Percentiles rank a stretch among this genome's conserved stretches.
Conservation (phyloP, 2,797 vertebrate species). For the Decapterus maruadsi region DNA sequence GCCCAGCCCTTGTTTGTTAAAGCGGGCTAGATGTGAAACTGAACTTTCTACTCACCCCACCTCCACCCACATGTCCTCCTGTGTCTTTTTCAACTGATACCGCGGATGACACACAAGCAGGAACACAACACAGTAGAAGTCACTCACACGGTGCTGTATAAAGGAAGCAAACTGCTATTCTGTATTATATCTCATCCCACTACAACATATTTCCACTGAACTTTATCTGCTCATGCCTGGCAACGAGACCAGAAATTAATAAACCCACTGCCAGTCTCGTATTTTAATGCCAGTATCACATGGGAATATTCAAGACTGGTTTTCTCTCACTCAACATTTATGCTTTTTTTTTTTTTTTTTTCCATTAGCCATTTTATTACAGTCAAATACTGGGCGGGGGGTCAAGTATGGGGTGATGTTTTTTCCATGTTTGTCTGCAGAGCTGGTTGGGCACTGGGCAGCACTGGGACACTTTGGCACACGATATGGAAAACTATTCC, state of each 20-base stretch:
- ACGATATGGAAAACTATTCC: conserved; percentile 60
- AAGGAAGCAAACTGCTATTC: too few species aligned
- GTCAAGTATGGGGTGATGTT: conserved; percentile 62
- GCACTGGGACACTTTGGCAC: conserved; percentile 64
- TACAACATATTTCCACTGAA: not conserved
- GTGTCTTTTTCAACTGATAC: not conserved
- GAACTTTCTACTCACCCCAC: conserved; percentile 18
- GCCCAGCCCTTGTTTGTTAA: conserved; percentile 70
- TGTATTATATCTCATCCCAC: too few species aligned
- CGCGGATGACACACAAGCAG: not conserved
- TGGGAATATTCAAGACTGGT: conserved; percentile 49
- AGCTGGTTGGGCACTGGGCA: conserved; percentile 40
- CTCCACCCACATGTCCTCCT: not conserved
- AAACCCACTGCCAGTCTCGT: conserved; percentile 14
- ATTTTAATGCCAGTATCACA: conserved; percentile 40
- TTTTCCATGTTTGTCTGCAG: conserved; percentile 75
- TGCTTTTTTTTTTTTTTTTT: conserved; percentile 28
- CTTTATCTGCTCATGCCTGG: conserved; percentile 43
- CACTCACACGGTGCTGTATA: not conserved
- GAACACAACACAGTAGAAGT: not conserved
- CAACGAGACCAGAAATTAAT: conserved; percentile 11
- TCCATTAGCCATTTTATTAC: conserved; percentile 49
- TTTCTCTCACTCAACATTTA: conserved; percentile 32
- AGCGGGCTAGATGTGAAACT: conserved; percentile 39
- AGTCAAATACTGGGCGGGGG: not conserved